Evolutionary conservation across 2,888 invertebrate species (phyloP).

Genomic region (Cantharis nigra): DNA sequence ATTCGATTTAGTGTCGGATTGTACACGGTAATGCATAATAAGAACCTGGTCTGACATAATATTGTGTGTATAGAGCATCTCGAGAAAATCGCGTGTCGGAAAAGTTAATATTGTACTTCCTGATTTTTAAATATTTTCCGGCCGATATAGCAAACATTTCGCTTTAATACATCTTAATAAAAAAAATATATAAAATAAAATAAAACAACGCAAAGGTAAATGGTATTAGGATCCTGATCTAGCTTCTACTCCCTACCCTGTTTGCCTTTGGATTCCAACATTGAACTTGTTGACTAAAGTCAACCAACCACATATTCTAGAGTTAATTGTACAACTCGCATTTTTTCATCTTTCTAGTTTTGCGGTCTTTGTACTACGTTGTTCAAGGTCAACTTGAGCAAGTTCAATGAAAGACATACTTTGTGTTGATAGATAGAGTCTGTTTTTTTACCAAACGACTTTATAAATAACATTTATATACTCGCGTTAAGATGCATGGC

Average conservation of each 20-base stretch:
- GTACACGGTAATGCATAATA: not conserved
- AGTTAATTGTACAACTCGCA: conserved; percentile 30
- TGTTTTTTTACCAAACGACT: conserved; percentile 38
- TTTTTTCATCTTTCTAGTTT: conserved; percentile 30
- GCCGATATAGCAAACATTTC: not conserved
- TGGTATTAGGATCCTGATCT: not conserved
- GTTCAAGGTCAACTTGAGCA: conserved; percentile 35
- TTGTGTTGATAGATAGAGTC: conserved; percentile 35
- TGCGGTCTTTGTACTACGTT: conserved; percentile 30
- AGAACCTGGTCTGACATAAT: not conserved
- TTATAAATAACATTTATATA: conserved; percentile 37
- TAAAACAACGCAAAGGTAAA: not conserved
- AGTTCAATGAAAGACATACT: conserved; percentile 38
- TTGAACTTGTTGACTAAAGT: conserved; percentile 22
- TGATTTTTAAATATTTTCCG: not conserved
- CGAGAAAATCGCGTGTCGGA: not conserved
- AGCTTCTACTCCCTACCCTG: not conserved
- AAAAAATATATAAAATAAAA: not conserved
- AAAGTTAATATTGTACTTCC: not conserved
- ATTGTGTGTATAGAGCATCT: not conserved
- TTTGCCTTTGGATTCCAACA: conserved; percentile 9
- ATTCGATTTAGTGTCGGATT: not conserved
- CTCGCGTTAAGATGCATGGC: conserved; percentile 36
- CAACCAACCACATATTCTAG: conserved; percentile 5
- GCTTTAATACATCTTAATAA: not conserved